Base-by-base conservation (phyloP, 2,888 invertebrate species). In the Ptilodon capucinus region DNA sequence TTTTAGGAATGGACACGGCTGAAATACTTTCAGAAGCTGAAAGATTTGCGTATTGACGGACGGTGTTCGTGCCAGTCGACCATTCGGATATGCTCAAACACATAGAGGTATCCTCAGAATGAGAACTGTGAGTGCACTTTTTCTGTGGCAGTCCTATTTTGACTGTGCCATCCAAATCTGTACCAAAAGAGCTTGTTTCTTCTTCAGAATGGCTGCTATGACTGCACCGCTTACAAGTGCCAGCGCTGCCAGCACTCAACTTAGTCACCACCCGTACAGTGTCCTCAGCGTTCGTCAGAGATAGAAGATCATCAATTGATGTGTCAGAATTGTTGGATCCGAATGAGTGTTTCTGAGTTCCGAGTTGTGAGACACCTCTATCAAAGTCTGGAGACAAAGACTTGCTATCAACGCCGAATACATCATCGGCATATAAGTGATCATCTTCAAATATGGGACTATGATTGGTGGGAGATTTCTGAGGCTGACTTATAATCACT, bases 1-100 rank as follows among this genome's bases (percentile, higher is more conserved):
- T 93, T 71, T 93, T 93, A 23, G 88, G 88, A 44, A 92, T 90
- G 0, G 93, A 93, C 11, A 93, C 91, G 14, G 90, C 93, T 0
- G 93, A 93, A 32, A 93, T 86, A 70, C 94, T 94, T 71, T 94
- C 93, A 8, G 93, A 93, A 21, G 94, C 95, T 0, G 95, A 95
- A 23, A 95, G 89, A 84, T 95, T 95, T 39, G 94, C 95, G 67
- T 95, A 96, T 74, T 96, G 95, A 0, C 95, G 93, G 0, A 96
- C 96, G 0, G 96, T 96, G 61, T 95, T 96, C 0, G 96, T 96
- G 43, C 96, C 96, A 30, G 96, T 96, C 0, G 96, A 96, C 96
- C 96, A 97, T 71, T 97, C 97, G 2, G 96, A 96, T 69, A 96
- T 94, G 70, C 96, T 96, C 23, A 97, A 85, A 14, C 96, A 96